Evolutionary conservation across 1,140 invertebrate genomes (phyloP).

Genomic region (Neodiprion lecontei): DNA sequence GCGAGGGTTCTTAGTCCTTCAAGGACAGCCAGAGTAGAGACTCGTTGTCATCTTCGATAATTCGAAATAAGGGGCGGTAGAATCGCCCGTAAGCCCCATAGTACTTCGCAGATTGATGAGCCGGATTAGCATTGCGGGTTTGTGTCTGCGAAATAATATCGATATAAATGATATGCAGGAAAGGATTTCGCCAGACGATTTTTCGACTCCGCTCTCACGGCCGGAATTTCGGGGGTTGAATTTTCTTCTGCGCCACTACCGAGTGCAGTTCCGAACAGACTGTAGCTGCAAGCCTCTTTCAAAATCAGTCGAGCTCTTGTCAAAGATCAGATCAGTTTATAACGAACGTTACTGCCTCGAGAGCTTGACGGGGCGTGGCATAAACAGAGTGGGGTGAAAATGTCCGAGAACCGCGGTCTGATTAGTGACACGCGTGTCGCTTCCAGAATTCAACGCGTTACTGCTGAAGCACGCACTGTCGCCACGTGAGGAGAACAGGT

Average conservation of each 20-base stretch:
- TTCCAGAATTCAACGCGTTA: constrained; percentile 2
- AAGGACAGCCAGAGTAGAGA: background rate
- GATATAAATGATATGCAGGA: no score
- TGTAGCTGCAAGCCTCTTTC: no score
- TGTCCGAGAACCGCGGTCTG: background rate
- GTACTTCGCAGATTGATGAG: background rate
- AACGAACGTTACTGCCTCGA: background rate
- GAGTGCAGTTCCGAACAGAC: no score
- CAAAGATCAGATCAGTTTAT: no score
- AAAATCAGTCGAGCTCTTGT: no score
- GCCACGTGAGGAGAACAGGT: background rate
- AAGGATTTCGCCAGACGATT: no score
- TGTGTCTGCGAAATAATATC: no score
- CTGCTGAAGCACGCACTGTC: background rate
- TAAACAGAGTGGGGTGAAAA: background rate
- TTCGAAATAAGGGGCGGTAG: background rate
- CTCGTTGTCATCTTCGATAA: background rate
- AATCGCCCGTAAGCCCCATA: background rate
- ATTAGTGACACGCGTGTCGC: constrained; percentile 4
- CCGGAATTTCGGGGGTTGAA: no score
- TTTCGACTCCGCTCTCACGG: no score
- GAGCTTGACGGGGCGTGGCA: background rate
- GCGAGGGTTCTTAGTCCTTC: background rate
- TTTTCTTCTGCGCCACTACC: no score
- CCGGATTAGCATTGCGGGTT: background rate